Base-by-base conservation (phyloP, 2,113 vertebrate species). In the Perca fluviatilis region DNA sequence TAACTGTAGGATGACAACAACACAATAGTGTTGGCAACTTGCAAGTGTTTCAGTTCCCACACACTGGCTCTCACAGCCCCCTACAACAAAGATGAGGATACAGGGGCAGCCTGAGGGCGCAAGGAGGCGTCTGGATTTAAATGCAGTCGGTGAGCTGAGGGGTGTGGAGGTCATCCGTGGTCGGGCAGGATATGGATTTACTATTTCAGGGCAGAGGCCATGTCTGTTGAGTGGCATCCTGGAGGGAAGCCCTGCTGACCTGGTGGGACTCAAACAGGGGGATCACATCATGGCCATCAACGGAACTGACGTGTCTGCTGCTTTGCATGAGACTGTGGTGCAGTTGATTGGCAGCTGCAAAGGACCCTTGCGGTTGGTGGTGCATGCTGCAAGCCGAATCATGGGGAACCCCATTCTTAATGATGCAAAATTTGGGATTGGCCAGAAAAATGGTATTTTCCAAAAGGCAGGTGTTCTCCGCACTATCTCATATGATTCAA, bases 121-220 rank as follows among this genome's bases (percentile, higher is more conserved):
- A 1, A 95, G 96, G 89, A 96, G 94, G 53, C 94, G 91, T 10
- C 90, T 96, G 81, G 96, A 95, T 46, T 85, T 95, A 63, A 94
- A 93, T 0, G 64, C 69, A 19, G 54, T 92, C 40, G 84, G 93
- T 2, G 95, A 96, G 6, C 80, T 97, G 68, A 95, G 96, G 81
- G 94, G 92, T 0, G 96, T 99, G 83, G 97, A 98, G 89, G 93
- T 99, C 50, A 96, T 96, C 18, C 95, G 97, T 40, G 96, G 98
- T 16, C 95, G 97, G 60, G 94, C 96, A 1, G 98, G 98, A 62
- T 99, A 98, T 43, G 98, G 98, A 0, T 99, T 99, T 79, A 98
- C 97, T 6, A 95, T 99, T n/a, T 92, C 96, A 0, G 98, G 98
- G 12, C 97, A 99, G 92, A 96, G 96, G 15, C 98, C 98, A 0